Evolutionary conservation across 2,797 vertebrate species (phyloP).

Genomic region (Lepilemur septentrionalis): DNA sequence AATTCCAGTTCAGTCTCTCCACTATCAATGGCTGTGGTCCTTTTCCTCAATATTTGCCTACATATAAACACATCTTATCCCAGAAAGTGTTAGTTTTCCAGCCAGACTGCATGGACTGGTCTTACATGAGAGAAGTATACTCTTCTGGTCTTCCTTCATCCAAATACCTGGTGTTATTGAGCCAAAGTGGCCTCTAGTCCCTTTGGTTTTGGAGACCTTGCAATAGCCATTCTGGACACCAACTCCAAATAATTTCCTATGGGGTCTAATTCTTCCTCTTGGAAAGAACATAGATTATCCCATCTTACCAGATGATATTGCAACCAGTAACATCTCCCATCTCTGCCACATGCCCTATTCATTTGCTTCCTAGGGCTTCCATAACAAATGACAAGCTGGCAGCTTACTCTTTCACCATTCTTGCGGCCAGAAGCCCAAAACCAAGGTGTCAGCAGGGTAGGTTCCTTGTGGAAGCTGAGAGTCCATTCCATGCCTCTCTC

Average conservation of each 20-base stretch:
- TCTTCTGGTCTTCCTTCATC: background rate
- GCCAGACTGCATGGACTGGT: background rate
- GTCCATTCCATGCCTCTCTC: too few relatives aligned
- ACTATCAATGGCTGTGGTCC: background rate
- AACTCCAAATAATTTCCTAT: background rate
- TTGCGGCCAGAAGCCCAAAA: background rate
- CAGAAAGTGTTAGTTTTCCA: constrained; percentile 11
- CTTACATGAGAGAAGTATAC: background rate
- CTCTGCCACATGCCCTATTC: background rate
- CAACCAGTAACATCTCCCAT: background rate
- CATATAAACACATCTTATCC: background rate
- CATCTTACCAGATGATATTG: background rate
- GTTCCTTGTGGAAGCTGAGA: background rate
- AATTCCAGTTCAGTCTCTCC: background rate
- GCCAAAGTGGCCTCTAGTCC: background rate
- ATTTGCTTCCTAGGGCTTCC: background rate
- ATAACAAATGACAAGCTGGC: background rate
- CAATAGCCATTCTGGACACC: background rate
- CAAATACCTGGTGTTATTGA: background rate
- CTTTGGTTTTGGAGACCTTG: background rate
- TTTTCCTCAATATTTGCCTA: background rate
- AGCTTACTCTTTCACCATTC: background rate
- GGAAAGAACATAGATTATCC: background rate
- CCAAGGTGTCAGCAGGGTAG: background rate
- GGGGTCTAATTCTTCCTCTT: background rate